Percentiles rank a stretch among this genome's conserved stretches.
Evolutionary conservation across 2,113 vertebrate genomes (phyloP).

Genomic region (Typhlomys cinereus): DNA sequence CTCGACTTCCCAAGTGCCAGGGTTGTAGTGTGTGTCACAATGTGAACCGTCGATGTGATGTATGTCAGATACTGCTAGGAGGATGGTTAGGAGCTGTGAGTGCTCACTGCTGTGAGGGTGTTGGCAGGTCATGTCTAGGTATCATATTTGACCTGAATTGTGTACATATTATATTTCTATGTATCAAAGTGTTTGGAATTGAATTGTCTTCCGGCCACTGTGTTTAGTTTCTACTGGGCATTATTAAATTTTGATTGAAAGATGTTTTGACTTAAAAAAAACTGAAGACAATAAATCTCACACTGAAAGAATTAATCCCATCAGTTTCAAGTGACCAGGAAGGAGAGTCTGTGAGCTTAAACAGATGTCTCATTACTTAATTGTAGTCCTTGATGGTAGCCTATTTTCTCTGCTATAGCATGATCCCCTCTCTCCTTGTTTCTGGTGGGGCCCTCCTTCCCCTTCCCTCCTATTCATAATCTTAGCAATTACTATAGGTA

Average conservation of each 20-base stretch:
- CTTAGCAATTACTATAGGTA: too few species aligned
- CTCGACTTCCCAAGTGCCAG: background rate
- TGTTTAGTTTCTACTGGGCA: background rate
- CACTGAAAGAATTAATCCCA: too few species aligned
- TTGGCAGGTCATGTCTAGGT: background rate
- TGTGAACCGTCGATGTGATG: background rate
- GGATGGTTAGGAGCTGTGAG: background rate
- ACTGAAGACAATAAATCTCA: too few species aligned
- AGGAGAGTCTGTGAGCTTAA: too few species aligned
- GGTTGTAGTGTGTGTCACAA: too few species aligned
- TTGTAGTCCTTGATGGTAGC: too few species aligned
- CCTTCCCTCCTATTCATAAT: too few species aligned
- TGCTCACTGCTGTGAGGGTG: background rate
- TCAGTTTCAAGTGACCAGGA: too few species aligned
- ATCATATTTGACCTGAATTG: conserved; percentile 40
- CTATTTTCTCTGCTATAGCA: too few species aligned
- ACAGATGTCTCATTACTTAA: too few species aligned
- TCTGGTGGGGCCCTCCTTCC: too few species aligned
- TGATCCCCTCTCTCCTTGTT: too few species aligned
- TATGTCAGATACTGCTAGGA: background rate
- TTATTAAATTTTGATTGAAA: conserved; percentile 31
- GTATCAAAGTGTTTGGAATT: background rate
- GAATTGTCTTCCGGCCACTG: conserved; percentile 31
- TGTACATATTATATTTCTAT: conserved; percentile 42
- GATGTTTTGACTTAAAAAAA: conserved; percentile 5